Evolutionary conservation across 2,113 vertebrate species (phyloP).

Genomic region (Poicephalus meyeri): DNA sequence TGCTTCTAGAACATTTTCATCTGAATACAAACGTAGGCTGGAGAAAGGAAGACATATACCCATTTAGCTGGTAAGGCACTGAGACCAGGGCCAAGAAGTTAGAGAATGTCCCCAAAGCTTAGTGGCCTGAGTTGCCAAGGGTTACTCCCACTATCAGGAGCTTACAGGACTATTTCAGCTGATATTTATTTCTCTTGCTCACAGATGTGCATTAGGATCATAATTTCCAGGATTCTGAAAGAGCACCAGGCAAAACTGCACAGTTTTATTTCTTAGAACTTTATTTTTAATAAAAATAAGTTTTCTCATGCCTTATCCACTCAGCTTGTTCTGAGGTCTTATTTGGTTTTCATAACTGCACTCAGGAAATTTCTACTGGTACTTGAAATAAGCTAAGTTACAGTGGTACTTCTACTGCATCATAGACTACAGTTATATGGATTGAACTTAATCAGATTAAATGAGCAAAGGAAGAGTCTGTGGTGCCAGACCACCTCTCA

Average conservation of each 20-base stretch:
- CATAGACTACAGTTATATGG: not conserved
- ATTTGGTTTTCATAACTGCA: not conserved
- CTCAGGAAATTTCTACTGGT: not conserved
- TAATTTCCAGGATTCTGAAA: not conserved
- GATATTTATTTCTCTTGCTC: not conserved
- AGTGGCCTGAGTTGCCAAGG: not conserved
- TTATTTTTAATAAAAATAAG: not conserved
- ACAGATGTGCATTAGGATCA: not conserved
- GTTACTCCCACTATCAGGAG: not conserved
- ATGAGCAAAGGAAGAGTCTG: not conserved
- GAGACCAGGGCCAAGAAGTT: not conserved
- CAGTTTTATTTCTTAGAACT: not conserved
- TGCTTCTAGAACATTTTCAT: not conserved
- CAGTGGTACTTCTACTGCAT: not conserved
- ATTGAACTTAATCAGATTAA: slow-evolving; percentile 23
- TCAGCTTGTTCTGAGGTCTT: not conserved
- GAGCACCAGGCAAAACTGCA: not conserved
- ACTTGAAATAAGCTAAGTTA: not conserved
- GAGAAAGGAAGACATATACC: not conserved
- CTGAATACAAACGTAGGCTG: not conserved
- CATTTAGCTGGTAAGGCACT: not conserved
- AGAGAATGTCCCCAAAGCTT: not conserved
- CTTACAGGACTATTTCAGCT: not conserved
- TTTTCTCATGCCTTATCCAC: not conserved
- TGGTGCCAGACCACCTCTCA: not conserved